Evolutionary conservation across 2,888 invertebrate genomes (phyloP), one percentile per base, ranked within the genome.

Genomic region (Lochmaea crataegi): DNA sequence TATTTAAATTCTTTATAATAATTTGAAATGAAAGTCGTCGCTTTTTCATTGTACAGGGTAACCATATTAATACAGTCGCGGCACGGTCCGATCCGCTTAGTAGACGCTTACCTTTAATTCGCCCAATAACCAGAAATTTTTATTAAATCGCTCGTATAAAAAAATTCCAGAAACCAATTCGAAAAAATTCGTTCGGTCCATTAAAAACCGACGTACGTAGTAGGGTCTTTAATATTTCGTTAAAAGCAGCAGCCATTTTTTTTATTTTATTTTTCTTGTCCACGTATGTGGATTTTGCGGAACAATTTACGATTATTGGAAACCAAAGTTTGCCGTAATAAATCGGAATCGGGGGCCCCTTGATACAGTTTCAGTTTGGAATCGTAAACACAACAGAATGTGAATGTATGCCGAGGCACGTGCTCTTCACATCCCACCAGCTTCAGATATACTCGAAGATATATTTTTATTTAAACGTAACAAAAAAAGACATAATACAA

Each of bases 291-390:
- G 83, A 84, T 83, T 84, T 84, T 83, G 84, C 84, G 79, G 82
- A 81, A 82, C 83, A 85, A 85, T 85, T 85, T 84, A 84, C 84
- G 84, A 83, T 84, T 85, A 85, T 85, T 84, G 84, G 83, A 84
- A 82, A 83, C 83, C 82, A 83, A 84, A 84, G 84, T 83, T 84
- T 74, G 63, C 80, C 78, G 75, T 81, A 80, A 84, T 84, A 84
- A 84, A 84, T 85, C 83, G 82, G 77, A 82, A 82, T 82, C 77
- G 53, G 80, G 77, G 77, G 76, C 79, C 77, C 80, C 76, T 78
- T 80, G 82, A 81, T 82, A 80, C 82, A 80, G 81, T 80, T 82
- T 80, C 79, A 79, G 75, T 74, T 70, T 72, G 71, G 81, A 80
- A 81, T 82, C 81, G 82, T 83, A 82, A 83, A 82, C 82, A 82